phyloP scores from a whole-genome alignment of 2,797 vertebrate species.

The Clarias laeviceps region DNA sequence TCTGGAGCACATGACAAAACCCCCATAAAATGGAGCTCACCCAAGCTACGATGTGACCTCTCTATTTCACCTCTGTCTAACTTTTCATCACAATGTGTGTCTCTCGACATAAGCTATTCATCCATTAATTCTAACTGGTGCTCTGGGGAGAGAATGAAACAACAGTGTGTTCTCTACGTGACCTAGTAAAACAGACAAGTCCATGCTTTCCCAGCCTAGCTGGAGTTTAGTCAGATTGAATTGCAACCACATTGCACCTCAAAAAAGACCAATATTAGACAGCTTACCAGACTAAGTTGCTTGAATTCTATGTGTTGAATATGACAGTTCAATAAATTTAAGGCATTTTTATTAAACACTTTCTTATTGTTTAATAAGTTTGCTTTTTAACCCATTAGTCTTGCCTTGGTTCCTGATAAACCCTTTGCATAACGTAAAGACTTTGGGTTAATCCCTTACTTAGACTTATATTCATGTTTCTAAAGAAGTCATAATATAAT shows the following conservation, averaged over 20 bases:
- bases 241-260: not conserved
- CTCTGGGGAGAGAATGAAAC: slow-evolving; percentile 17
- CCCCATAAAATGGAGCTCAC: not conserved
- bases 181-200: not conserved
- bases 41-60: not conserved
- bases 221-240: slow-evolving; percentile 33
- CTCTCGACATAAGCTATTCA: not conserved
- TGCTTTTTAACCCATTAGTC: not conserved
- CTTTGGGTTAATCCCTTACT: not conserved
- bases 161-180: not conserved
- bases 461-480: not conserved
- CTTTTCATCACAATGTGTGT: slow-evolving; percentile 17
- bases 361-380: not conserved
- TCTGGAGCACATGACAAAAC: not conserved
- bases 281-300: too few relatives aligned
- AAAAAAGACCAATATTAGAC: not conserved
- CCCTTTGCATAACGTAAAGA: not conserved
- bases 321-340: not conserved
- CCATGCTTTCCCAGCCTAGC: not conserved
- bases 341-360: not conserved
- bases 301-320: not conserved
- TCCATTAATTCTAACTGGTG: not conserved
- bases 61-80: not conserved
- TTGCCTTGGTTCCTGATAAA: not conserved
- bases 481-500: not conserved